Evolutionary conservation across 2,113 vertebrate species (phyloP).

Genomic region (Otolemur garnettii): DNA sequence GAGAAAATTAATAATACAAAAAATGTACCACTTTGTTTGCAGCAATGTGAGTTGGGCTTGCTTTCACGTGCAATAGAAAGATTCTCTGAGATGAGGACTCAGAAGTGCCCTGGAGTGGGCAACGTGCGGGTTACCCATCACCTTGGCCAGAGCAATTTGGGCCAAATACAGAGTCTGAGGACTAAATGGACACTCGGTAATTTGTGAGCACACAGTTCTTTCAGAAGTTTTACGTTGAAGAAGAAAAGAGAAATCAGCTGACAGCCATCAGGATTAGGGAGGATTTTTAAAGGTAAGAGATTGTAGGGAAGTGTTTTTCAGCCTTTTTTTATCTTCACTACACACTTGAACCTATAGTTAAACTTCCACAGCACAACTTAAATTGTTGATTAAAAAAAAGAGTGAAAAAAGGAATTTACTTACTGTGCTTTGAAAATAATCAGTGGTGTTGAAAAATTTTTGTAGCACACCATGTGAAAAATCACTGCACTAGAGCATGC

Average conservation of each 20-base stretch:
- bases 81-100: neutral
- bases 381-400: too few species aligned
- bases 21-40: neutral
- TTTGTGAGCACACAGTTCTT: neutral
- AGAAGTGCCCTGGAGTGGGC: accelerated
- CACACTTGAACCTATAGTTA: too few species aligned
- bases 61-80: too few species aligned
- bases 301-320: too few species aligned
- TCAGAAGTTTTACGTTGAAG: neutral
- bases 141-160: neutral
- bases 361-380: too few species aligned
- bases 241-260: neutral
- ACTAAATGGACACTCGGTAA: neutral
- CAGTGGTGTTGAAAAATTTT: too few species aligned
- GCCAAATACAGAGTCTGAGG: neutral
- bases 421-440: too few species aligned
- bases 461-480: too few species aligned
- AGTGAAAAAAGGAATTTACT: too few species aligned
- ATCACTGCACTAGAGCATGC: neutral
- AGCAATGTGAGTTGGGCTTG: neutral
- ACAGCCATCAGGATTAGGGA: neutral
- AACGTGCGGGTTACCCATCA: accelerated
- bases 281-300: neutral
- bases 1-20: neutral
- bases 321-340: too few species aligned